Evolutionary conservation across 1,140 invertebrate species (phyloP), one percentile per base, ranked within the genome.

Genomic region (Portunus trituberculatus): DNA sequence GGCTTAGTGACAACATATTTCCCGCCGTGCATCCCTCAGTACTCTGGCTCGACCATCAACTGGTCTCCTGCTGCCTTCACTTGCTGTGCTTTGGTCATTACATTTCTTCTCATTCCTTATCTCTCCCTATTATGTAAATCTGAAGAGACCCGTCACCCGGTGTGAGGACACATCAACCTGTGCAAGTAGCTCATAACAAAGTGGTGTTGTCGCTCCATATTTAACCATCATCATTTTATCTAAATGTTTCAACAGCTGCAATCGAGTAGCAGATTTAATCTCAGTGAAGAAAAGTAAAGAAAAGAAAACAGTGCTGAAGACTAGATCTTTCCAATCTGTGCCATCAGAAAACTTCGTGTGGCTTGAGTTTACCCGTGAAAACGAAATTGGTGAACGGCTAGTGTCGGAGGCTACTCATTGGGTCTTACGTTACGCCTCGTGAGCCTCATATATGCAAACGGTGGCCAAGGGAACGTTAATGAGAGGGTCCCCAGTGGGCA

Each of bases 371-470:
- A 76, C 67, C 25, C 67, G 67, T 76, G 67, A 76, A 76, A 76
- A 76, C 8, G n/a, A 76, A 76, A 76, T 76, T 76, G 67, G 67
- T 76, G 67, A 25, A 76, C 25, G 67, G 8, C n/a, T n/a, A n/a
- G 67, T 76, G 67, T 76, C 67, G 67, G 67, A 2, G n/a, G 67
- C 25, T 76, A 76, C 67, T 76, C 67, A 76, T 8, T 76, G 67
- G 67, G 67, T 76, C 67, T 76, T 76, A 76, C 67, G 67, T 76
- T 76, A 76, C 67, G 67, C 67, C 67, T 76, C n/a, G 67, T 76
- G 67, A 76, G 67, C 67, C 8, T 88, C 32, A 46, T 88, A 46
- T 45, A 88, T 88, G 86, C 31, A 88, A 88, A 39, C 86, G 32
- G 32, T 45, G 86, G 31, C 32, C 31, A 45, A 12, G 32, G 86